A percentile compares a stretch with the other conserved stretches of the same genome.
Conservation (phyloP, 2,888 invertebrate species). For the Hypercompe scribonia region DNA sequence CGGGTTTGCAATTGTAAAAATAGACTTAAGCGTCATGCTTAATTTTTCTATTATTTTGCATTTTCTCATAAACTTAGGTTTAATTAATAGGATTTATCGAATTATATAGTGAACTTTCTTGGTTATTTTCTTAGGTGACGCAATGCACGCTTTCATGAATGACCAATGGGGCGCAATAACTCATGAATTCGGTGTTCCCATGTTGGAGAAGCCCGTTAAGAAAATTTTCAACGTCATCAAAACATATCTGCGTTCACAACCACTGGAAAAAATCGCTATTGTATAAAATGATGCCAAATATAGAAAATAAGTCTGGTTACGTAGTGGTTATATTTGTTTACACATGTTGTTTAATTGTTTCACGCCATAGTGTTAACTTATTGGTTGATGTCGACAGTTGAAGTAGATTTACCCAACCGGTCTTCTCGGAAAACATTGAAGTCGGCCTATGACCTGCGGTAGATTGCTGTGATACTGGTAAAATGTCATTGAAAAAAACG, state of each 20-base stretch:
- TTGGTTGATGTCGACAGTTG: neutral
- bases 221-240: conserved; percentile 59
- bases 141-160: conserved; percentile 70
- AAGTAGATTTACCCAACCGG: no score
- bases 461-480: no score
- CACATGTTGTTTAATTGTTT: neutral
- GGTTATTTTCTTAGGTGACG: conserved; percentile 62
- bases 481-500: no score
- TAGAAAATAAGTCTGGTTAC: neutral
- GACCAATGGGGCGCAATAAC: conserved; percentile 66
- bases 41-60: no score
- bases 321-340: neutral
- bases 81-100: neutral
- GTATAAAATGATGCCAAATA: conserved; percentile 35
- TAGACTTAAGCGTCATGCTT: no score
- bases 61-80: no score
- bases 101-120: neutral
- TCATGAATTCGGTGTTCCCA: conserved; percentile 63
- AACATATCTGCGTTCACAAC: conserved; percentile 57
- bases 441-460: no score
- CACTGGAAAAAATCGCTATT: conserved; percentile 60
- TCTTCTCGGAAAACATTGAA: no score
- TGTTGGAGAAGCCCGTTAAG: conserved; percentile 59
- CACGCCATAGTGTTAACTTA: neutral
- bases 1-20: no score